Conservation (phyloP, 2,113 vertebrate genomes). For the Etheostoma cragini region DNA sequence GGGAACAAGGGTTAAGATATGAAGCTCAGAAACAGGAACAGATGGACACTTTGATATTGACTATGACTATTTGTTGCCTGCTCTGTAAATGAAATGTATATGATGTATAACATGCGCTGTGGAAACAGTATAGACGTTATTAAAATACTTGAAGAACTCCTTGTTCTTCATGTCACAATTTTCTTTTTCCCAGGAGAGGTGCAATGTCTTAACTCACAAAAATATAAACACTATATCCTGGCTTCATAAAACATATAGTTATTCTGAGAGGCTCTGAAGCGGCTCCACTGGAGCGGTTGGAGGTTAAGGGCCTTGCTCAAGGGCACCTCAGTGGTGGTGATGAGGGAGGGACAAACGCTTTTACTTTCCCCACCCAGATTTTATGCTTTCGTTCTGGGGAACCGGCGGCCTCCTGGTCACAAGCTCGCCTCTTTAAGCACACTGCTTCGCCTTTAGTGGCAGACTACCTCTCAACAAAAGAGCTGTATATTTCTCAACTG, state of each 20-base stretch:
- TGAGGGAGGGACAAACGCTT: too few species aligned
- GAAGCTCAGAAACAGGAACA: background rate
- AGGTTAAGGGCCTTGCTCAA: too few species aligned
- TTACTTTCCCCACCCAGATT: too few species aligned
- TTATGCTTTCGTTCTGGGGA: too few species aligned
- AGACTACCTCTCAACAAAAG: background rate
- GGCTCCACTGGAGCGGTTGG: too few species aligned
- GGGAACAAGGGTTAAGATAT: background rate
- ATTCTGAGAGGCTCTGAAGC: slow-evolving; percentile 52
- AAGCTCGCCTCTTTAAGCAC: background rate
- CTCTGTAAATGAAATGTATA: background rate
- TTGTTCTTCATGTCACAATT: background rate
- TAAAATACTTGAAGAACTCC: slow-evolving; percentile 4
- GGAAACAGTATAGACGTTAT: slow-evolving; percentile 3
- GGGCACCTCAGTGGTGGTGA: too few species aligned
- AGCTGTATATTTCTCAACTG: background rate
- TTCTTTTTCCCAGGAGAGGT: background rate
- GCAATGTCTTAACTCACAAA: slow-evolving; percentile 40
- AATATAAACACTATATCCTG: slow-evolving; percentile 39
- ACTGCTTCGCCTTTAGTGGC: background rate
- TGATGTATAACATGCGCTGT: background rate
- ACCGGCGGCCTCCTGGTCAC: too few species aligned
- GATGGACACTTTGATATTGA: background rate
- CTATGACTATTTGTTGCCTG: background rate
- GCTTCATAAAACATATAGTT: slow-evolving; percentile 38